These are phyloP conservation scores for Diadegma fenestrale DNA, from an alignment of 2,888 invertebrate species.

Conservation along the genomic window DNA sequence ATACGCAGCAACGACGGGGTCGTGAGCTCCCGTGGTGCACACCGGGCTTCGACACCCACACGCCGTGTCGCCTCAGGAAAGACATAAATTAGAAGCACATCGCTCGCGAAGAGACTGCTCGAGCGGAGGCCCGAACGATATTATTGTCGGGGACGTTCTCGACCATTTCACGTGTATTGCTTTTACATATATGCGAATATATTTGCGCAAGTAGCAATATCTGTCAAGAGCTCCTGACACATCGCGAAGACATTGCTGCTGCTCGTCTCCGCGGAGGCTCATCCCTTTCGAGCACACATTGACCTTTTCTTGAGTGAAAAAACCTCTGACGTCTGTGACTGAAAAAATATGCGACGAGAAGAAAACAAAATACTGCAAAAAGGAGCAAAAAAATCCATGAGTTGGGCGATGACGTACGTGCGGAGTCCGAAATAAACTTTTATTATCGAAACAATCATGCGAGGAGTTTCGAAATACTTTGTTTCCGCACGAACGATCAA, in stretches of 20 bases:
- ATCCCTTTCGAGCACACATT: constrained; percentile 48
- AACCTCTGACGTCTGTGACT: background rate
- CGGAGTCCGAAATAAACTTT: background rate
- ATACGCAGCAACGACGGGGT: constrained; percentile 55
- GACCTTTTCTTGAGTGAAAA: constrained; percentile 25
- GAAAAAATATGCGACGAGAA: constrained; percentile 17
- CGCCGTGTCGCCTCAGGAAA: constrained; percentile 83
- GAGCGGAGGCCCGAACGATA: constrained; percentile 50
- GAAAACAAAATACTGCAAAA: constrained; percentile 32
- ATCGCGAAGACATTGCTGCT: constrained; percentile 64
- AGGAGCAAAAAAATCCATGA: background rate
- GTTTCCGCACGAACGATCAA: constrained; percentile 67
- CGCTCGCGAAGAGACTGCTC: constrained; percentile 42
- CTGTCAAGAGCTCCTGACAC: constrained; percentile 42
- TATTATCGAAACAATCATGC: background rate
- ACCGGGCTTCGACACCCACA: constrained; percentile 84
- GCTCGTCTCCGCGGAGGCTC: constrained; percentile 28
- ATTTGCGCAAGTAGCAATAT: constrained; percentile 12
- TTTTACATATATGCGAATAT: background rate
- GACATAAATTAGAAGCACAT: constrained; percentile 78
- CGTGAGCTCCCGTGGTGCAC: constrained; percentile 78
- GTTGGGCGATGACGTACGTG: background rate
- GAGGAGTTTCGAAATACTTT: constrained; percentile 16
- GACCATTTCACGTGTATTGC: constrained; percentile 22
- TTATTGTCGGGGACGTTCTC: constrained; percentile 60